Base-by-base conservation (phyloP, 2,888 invertebrate genomes). In the Dynastes maya region DNA sequence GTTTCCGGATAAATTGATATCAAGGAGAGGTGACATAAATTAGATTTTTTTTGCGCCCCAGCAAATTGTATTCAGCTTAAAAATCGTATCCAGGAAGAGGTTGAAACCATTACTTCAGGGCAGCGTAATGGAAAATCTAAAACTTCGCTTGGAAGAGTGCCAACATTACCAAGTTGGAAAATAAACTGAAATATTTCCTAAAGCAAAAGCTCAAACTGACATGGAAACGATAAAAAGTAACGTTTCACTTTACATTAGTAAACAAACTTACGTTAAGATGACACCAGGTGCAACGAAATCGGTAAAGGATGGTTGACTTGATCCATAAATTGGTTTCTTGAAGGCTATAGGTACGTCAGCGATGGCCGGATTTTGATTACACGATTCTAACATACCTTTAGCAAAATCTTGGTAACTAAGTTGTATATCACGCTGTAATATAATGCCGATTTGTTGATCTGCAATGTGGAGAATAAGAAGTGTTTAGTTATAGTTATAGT, bases 251-350 rank as follows among this genome's bases (percentile, higher is more conserved):
- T 53, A 53, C 9, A 45, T 55, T 55, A 16, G 4, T 22, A 55
- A n/a, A 16, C 3, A 55, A 32, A 91, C 94, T 93, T 89, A 97
- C 96, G 96, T 97, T 83, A 98, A 90, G 84, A 98, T 97, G 81
- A 98, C 97, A 82, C 98, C 98, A 63, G 98, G 98, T 13, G 98
- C 98, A 80, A 98, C 98, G 89, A 98, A 98, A 89, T 98, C 97
- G 0, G 97, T 97, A 87, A 98, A 98, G 13, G 96, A 97, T 2
- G 98, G 97, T 87, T 96, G 94, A 88, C 93, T 95, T 78, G 94
- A 94, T 75, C 97, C 97, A 88, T 97, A 97, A 86, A 97, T 95
- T 61, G 97, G 97, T 80, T 95, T 93, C 86, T 94, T 94, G 89
- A 97, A 96, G 89, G 96, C 95, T 84, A 96, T 96, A 13, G 96